Evolutionary conservation across 2,113 vertebrate genomes (phyloP).

Genomic region (Prunella himalayana): DNA sequence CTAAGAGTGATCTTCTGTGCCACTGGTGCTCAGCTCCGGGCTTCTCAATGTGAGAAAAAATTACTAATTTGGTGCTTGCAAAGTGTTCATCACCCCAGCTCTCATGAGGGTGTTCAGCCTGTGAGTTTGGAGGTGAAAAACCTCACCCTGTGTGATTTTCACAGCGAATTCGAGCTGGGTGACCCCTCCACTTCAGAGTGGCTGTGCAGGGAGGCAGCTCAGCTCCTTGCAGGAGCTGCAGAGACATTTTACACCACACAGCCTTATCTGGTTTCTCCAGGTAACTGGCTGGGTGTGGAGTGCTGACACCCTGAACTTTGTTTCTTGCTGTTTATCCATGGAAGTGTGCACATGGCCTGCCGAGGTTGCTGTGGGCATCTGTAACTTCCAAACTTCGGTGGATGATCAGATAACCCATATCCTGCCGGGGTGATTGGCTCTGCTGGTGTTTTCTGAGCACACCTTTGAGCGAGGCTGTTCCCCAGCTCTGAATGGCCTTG

Average conservation of each 20-base stretch:
- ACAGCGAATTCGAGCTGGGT: fast-evolving
- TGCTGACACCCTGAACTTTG: conserved; percentile 7
- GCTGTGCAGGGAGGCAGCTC: not conserved
- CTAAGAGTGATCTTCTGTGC: not conserved
- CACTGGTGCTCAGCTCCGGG: not conserved
- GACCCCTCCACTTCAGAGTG: not conserved
- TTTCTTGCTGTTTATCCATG: not conserved
- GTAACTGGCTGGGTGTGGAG: conserved; percentile 22
- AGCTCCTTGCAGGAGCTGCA: not conserved
- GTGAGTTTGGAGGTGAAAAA: not conserved
- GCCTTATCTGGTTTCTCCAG: conserved; percentile 27
- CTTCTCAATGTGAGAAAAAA: not conserved
- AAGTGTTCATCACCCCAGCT: fast-evolving
- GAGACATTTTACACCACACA: fast-evolving
- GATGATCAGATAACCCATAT: fast-evolving
- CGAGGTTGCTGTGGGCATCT: not conserved
- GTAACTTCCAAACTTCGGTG: not conserved
- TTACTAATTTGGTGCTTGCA: not conserved
- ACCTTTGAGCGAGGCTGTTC: not conserved
- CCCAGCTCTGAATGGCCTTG: not conserved
- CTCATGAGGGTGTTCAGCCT: fast-evolving
- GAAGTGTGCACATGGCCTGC: fast-evolving
- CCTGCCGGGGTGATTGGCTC: too few species aligned
- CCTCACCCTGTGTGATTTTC: not conserved
- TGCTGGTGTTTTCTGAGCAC: not conserved